Evolutionary conservation across 2,113 vertebrate species (phyloP).

Genomic region (Scopus umbretta): DNA sequence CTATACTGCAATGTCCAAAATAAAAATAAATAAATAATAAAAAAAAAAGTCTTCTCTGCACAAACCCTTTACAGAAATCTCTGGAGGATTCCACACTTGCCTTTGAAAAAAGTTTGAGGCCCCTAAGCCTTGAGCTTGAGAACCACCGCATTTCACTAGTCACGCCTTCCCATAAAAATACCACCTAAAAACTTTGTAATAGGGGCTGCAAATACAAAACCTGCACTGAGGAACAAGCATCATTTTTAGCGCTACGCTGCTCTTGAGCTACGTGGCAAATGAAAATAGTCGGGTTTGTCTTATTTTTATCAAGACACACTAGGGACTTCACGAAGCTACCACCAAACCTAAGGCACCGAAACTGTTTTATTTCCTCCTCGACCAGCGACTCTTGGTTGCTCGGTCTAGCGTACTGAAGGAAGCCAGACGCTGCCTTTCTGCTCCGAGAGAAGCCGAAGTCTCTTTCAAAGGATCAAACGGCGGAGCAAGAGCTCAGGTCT

Average conservation of each 20-base stretch:
- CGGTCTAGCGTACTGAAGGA: background rate
- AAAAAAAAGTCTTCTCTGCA: background rate
- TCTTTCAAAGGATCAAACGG: background rate
- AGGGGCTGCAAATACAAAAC: background rate
- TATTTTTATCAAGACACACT: background rate
- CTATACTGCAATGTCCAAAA: background rate
- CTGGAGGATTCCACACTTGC: background rate
- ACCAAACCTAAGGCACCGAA: background rate
- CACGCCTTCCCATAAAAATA: background rate
- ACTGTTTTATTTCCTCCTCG: background rate
- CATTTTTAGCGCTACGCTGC: rapidly evolving
- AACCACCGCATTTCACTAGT: background rate
- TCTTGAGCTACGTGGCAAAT: background rate
- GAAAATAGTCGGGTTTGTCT: background rate
- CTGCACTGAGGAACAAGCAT: background rate
- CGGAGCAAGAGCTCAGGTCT: background rate
- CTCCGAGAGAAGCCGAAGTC: background rate
- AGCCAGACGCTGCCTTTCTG: background rate
- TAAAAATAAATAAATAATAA: too few species aligned
- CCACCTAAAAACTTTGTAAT: background rate
- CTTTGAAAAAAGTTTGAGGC: background rate
- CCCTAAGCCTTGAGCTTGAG: background rate
- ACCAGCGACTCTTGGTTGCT: background rate
- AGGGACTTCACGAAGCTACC: background rate
- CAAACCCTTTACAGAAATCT: background rate